Evolutionary conservation across 2,113 vertebrate species (phyloP), one percentile per base, ranked within the genome.

Genomic region (Paralichthys olivaceus): DNA sequence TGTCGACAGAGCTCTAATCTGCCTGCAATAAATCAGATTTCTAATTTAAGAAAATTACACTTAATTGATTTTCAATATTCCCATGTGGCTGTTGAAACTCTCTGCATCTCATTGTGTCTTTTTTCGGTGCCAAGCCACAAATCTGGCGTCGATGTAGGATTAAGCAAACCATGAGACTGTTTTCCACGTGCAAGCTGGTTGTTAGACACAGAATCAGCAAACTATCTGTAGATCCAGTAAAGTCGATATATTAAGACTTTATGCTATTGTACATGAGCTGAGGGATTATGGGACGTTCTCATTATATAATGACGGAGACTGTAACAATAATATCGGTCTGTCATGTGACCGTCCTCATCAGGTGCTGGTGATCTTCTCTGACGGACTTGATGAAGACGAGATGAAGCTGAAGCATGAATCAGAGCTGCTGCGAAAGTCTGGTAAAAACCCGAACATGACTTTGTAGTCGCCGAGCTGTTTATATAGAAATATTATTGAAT

Each of bases 311-410:
- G n/a, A n/a, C n/a, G n/a, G 49, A 51, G 49, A 17, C 43, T 17
- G 13, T 45, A 15, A 17, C 15, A 14, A 43, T 43, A 43, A 43
- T 4, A 49, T 3, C 47, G 7, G 7, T 9, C 20, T 51, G 49
- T 20, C 23, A 29, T 55, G 40, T 45, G 61, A n/a, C 28, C 8
- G 7, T 47, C 17, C 1, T 64, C 37, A 1, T 13, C 71, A 98
- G 97, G 89, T 96, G 72, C 87, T 97, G 56, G 69, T 97, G 74
- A 93, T 97, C 55, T 97, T 98, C 89, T 95, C 96, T 1, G 96
- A 97, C 22, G 96, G 96, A 26, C 81, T 95, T 25, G 95, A 97
- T 78, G 95, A 92, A 40, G 79, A 91, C 0, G 74, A 95, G 69
- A 86, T 94, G 72, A 77, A 29, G 0, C 92, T 97, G 71, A 92